phyloP scores from a whole-genome alignment of 2,797 vertebrate genomes.

The Alosa sapidissima region DNA sequence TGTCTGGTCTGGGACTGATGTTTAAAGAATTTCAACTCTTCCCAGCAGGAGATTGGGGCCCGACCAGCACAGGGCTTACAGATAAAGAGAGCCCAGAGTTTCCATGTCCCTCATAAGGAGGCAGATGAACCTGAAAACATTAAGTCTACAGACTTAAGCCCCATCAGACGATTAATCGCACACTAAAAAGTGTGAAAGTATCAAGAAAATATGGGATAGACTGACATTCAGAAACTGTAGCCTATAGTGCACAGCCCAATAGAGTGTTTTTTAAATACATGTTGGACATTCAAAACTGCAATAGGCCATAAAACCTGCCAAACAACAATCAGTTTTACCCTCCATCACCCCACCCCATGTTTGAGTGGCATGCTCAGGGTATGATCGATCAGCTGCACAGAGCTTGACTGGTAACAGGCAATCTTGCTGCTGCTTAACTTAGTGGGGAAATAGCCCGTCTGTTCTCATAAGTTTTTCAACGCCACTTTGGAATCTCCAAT shows the following conservation, averaged over 20 bases:
- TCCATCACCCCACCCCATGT: neutral
- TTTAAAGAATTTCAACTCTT: conserved; percentile 3
- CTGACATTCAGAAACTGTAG: neutral
- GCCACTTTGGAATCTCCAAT: neutral
- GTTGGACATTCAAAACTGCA: too few species aligned
- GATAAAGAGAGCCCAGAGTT: neutral
- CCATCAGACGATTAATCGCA: neutral
- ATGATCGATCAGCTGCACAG: neutral
- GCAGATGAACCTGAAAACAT: neutral
- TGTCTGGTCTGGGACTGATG: neutral
- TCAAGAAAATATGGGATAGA: neutral
- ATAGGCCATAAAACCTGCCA: too few species aligned
- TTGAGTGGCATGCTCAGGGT: neutral
- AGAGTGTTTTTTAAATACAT: too few species aligned
- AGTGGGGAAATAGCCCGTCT: neutral
- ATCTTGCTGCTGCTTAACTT: neutral
- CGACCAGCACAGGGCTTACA: neutral
- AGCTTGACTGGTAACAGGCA: too few species aligned
- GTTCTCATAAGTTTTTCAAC: neutral
- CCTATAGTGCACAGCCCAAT: neutral
- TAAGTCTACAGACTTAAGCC: neutral
- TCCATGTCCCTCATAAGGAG: neutral
- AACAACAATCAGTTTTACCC: neutral
- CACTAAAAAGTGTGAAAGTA: neutral
- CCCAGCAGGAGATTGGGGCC: neutral